Base-by-base conservation (phyloP, 1,140 invertebrate species). In the Drosophila pruinosa region DNA sequence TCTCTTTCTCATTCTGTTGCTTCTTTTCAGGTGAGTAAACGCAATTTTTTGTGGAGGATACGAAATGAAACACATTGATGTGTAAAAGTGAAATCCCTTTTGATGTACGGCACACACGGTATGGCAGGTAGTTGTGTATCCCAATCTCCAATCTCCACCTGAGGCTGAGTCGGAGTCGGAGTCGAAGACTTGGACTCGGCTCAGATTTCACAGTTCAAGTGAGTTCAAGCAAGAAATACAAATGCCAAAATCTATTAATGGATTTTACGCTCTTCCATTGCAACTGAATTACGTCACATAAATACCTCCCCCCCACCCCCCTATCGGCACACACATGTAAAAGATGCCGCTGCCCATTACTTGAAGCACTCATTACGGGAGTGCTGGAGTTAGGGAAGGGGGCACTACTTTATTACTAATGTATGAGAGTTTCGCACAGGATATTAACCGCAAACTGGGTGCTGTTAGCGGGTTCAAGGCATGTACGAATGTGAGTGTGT, bases 11-110 rank as follows among this genome's bases (percentile, higher is more conserved):
- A 3, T 54, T 57, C 7, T 47, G 6, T 31, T 28, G 4, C 14
- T 10, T 31, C 43, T 22, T 72, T 57, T 75, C 89, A 88, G 82
- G 82, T 88, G 71, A 88, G 82, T 88, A 83, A 88, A 86, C 82
- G 81, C 72, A 85, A 85, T 79, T 72, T 67, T 54, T 61, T 31
- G 19, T 57, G 57, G 39, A 10, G 24, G 12, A 19, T 10, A 43
- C 39, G 17, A 48, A 38, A 24, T 15, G 41, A 67, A 63, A 64
- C 52, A 75, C 75, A 73, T 59, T 75, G 72, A 79, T 79, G 76
- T 79, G 72, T 65, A 75, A 75, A 78, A 82, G 58, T 62, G 63
- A 78, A 81, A 78, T 82, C 74, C 64, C 63, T 52, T 82, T 82
- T 81, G 78, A 81, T 80, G 78, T 81, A 64, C 5, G 26, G 8